A percentile compares a stretch with the other conserved stretches of the same genome.
Conservation (phyloP, 2,888 invertebrate genomes). For the Agrotis ipsilon region DNA sequence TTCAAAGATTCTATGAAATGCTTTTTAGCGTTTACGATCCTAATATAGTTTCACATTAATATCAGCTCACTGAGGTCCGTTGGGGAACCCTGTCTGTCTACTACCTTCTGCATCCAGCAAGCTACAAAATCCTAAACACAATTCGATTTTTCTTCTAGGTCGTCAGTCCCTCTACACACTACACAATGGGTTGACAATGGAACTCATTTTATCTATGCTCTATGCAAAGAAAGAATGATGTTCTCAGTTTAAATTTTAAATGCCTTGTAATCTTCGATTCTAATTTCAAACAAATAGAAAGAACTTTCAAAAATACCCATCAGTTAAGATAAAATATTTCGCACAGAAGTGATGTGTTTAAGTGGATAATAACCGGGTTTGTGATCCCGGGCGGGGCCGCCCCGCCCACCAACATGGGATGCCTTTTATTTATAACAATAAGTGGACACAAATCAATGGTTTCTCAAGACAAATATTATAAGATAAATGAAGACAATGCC, state of each 20-base stretch:
- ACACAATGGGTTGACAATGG: background rate
- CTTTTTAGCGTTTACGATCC: no score
- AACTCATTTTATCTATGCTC: background rate
- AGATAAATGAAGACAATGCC: slow-evolving; percentile 35
- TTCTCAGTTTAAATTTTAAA: background rate
- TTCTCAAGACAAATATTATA: slow-evolving; percentile 40
- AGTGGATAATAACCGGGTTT: slow-evolving; percentile 88
- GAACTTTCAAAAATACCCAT: slow-evolving; percentile 21
- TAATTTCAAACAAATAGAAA: slow-evolving; percentile 30
- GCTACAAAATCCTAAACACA: background rate
- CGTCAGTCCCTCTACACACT: background rate
- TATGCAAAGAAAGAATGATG: no score
- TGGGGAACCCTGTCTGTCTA: no score
- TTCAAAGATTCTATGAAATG: no score
- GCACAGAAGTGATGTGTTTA: slow-evolving; percentile 89
- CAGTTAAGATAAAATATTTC: slow-evolving; percentile 71
- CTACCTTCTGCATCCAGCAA: background rate
- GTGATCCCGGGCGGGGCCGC: slow-evolving; percentile 81
- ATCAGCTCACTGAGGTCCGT: no score
- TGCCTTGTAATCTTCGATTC: background rate
- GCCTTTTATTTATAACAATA: slow-evolving; percentile 75
- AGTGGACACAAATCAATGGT: slow-evolving; percentile 55
- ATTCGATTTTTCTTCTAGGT: background rate
- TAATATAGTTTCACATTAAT: no score
- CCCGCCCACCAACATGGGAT: slow-evolving; percentile 81